Evolutionary conservation across 2,888 invertebrate species (phyloP).

Genomic region (Diadegma fenestrale): DNA sequence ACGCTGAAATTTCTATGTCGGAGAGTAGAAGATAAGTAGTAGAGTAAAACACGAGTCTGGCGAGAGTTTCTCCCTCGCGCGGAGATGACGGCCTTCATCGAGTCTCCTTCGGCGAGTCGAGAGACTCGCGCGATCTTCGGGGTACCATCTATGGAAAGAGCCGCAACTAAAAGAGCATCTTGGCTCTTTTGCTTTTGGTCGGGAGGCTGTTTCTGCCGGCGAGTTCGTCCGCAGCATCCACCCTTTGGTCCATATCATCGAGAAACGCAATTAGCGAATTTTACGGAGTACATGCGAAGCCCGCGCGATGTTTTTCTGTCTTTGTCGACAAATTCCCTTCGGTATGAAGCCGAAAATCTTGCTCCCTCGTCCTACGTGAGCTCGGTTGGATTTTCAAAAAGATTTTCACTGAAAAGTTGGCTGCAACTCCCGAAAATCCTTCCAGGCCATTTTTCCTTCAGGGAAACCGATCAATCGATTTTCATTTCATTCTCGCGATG

Average conservation of each 20-base stretch:
- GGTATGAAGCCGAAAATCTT: neutral
- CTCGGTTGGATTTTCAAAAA: neutral
- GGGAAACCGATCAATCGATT: neutral
- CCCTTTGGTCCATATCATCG: slow-evolving; percentile 1
- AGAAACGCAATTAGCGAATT: slow-evolving; percentile 14
- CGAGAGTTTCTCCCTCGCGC: slow-evolving; percentile 48
- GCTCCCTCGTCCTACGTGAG: neutral
- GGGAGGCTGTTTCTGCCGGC: slow-evolving; percentile 48
- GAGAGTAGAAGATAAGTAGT: slow-evolving; percentile 36
- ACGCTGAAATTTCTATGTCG: slow-evolving; percentile 31
- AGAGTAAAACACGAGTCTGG: slow-evolving; percentile 53
- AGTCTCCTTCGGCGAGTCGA: slow-evolving; percentile 58
- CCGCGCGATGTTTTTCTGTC: slow-evolving; percentile 4
- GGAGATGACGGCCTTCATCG: slow-evolving; percentile 58
- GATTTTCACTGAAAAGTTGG: too few relatives aligned
- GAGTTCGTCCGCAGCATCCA: slow-evolving; percentile 42
- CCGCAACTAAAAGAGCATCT: slow-evolving; percentile 39
- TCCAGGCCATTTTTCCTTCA: neutral
- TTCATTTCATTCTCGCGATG: slow-evolving; percentile 29
- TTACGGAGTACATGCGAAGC: slow-evolving; percentile 18
- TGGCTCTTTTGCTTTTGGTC: slow-evolving; percentile 53
- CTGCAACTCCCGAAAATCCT: neutral
- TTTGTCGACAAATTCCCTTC: neutral
- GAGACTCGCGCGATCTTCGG: slow-evolving; percentile 66
- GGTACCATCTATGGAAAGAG: slow-evolving; percentile 74